Base-by-base conservation (phyloP, 2,113 vertebrate genomes). In the Pagrus major region DNA sequence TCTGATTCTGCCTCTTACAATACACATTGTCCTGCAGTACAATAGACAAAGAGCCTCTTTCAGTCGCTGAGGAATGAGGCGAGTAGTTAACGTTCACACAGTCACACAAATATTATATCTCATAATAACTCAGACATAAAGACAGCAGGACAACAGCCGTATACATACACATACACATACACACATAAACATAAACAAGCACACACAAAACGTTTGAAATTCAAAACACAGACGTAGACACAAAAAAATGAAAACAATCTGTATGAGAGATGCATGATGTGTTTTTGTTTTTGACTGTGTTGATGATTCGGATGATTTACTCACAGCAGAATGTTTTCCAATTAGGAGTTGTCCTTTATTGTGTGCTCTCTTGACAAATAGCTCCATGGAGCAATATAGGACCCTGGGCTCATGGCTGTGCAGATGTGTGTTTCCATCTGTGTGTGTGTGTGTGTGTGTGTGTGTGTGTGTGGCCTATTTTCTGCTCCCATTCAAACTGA, bases 31-130 rank as follows among this genome's bases (percentile, higher is more conserved):
- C 76, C 60, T 64, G 47, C 52, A 76, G 78, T 12, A 93, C 92
- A 94, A 93, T 88, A 88, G 91, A 95, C 92, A 93, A 94, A 90
- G 92, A 86, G 71, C 46, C 56, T 79, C 89, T 93, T 92, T 93
- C 85, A 90, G 73, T 58, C 0, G 27, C 85, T 80, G 75, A 87
- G 86, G 71, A 83, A 87, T 71, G 77, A 81, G 89, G 76, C 31
- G 80, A 90, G 88, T 69, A 44, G 35, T 69, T 73, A 80, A 80
- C 18, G 42, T 64, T 80, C 69, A 65, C 85, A 84, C 69, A 71
- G 71, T 84, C 63, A 33, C 79, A 73, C 66, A 75, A 35, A 64
- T 81, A 83, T 81, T 79, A 82, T 42, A 73, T 83, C 77, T 68
- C 64, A 79, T 25, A 11, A 44, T 67, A 35, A 56, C 7, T 63